Evolutionary conservation across 2,113 vertebrate species (phyloP).

Genomic region (Cheirogaleus medius): DNA sequence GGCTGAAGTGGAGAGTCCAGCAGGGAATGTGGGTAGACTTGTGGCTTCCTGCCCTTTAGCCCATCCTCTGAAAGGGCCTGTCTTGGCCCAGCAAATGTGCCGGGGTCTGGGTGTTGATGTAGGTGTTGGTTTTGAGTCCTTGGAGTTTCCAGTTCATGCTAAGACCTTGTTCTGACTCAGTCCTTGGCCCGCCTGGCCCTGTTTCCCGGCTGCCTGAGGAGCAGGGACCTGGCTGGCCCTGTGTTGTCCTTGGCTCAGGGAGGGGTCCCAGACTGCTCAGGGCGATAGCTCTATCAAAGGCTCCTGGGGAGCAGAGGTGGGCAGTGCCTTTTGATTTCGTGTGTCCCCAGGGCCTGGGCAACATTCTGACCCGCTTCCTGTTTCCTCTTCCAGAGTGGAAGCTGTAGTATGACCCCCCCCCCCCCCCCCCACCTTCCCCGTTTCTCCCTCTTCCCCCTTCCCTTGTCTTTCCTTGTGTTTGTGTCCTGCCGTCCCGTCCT

Average conservation of each 20-base stretch:
- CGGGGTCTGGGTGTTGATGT: not conserved
- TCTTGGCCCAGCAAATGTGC: not conserved
- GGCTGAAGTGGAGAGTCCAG: not conserved
- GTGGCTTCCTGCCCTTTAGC: not conserved
- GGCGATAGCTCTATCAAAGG: not conserved
- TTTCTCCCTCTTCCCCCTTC: accelerated
- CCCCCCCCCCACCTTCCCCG: not conserved
- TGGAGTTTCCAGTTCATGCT: not conserved
- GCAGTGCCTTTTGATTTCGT: not conserved
- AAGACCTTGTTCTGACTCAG: not conserved
- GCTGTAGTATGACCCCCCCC: not conserved
- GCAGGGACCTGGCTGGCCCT: not conserved
- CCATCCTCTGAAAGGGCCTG: not conserved
- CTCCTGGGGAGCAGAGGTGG: not conserved
- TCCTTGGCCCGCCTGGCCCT: not conserved
- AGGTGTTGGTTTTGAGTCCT: not conserved
- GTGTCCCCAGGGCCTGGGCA: not conserved
- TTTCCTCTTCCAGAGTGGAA: not conserved
- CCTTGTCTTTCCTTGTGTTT: not conserved
- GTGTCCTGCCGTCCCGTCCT: not conserved
- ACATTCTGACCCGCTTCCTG: not conserved
- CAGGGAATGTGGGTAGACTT: no score
- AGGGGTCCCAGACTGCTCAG: not conserved
- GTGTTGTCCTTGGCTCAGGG: not conserved
- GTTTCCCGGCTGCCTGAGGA: not conserved